Evolutionary conservation across 2,888 invertebrate species (phyloP).

Genomic region (Polylopha cassiicola): DNA sequence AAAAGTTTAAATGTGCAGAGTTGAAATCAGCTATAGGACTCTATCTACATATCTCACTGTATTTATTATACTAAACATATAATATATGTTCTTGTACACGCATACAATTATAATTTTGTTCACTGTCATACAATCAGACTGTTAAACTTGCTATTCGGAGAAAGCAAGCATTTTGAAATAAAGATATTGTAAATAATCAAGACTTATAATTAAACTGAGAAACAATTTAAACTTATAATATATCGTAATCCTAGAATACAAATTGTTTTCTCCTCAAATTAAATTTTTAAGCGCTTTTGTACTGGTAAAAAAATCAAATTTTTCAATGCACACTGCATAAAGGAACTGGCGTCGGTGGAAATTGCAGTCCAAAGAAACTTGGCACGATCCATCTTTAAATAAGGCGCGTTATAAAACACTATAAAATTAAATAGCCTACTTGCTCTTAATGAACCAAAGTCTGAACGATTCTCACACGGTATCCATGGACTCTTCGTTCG

Average conservation of each 20-base stretch:
- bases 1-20: constrained; percentile 36
- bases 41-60: constrained; percentile 26
- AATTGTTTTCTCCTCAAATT: no score
- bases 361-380: no score
- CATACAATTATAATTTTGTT: neutral
- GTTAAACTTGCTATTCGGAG: neutral
- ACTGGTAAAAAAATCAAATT: no score
- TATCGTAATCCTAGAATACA: no score
- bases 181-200: no score
- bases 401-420: no score
- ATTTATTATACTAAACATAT: constrained; percentile 16
- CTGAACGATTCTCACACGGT: constrained; percentile 58
- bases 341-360: no score
- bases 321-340: no score
- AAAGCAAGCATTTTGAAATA: neutral
- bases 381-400: neutral
- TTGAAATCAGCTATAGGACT: constrained; percentile 26
- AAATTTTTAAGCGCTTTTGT: no score
- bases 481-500: constrained; percentile 71
- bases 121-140: neutral
- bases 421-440: constrained; percentile 36
- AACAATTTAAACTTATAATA: no score
- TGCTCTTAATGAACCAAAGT: constrained; percentile 38
- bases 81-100: constrained; percentile 9
- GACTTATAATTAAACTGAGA: no score